phyloP scores from a whole-genome alignment of 2,113 vertebrate species.

The Hydrochoerus hydrochaeris region DNA sequence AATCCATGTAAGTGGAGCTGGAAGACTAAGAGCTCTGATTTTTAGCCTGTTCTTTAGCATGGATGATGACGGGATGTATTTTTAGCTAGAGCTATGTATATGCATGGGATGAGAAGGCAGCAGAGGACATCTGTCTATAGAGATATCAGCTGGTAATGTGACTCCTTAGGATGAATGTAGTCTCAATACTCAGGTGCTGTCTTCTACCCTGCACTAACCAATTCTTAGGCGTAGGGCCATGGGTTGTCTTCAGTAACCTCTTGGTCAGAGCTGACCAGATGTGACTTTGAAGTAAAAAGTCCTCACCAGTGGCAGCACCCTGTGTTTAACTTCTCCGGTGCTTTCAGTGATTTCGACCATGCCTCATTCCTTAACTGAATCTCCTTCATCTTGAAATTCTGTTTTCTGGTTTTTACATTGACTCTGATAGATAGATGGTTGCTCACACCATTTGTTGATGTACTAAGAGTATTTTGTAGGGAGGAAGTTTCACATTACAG shows the following conservation, averaged over 20 bases:
- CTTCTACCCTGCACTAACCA: not conserved
- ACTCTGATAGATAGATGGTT: not conserved
- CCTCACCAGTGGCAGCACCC: not conserved
- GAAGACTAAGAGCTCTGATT: not conserved
- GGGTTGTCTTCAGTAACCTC: not conserved
- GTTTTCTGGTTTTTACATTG: not conserved
- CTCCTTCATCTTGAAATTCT: not conserved
- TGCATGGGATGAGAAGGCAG: not conserved
- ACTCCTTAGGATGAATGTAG: not conserved
- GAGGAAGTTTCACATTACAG: not conserved
- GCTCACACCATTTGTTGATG: not conserved
- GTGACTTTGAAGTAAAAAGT: not conserved
- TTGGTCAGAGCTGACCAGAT: not conserved
- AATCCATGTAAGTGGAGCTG: not conserved
- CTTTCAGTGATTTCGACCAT: conserved; percentile 21
- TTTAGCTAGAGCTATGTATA: not conserved
- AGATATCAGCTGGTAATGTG: not conserved
- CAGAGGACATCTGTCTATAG: not conserved
- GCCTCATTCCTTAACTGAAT: not conserved
- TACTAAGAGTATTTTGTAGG: conserved; percentile 1
- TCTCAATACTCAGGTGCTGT: not conserved
- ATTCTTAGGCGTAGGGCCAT: not conserved
- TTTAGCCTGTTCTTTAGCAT: not conserved
- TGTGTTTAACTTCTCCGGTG: not conserved
- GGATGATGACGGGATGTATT: not conserved